Base-by-base conservation (phyloP, 2,113 vertebrate species). In the Phocoena phocoena region DNA sequence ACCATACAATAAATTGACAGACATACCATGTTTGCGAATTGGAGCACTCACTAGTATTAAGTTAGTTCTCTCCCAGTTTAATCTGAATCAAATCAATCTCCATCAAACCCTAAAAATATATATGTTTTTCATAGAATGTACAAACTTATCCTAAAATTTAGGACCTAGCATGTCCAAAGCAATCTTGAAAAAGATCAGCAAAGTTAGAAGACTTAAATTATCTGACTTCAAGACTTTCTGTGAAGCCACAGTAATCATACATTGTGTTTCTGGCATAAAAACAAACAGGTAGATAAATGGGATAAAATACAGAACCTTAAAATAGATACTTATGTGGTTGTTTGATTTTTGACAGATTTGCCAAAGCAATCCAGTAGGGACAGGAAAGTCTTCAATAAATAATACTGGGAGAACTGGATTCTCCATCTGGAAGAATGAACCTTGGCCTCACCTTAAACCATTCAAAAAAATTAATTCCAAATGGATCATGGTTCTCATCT, bases 181-280 rank as follows among this genome's bases (percentile, higher is more conserved):
- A 50, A 17, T 70, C 70, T 79, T 90, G 47, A 50, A 67, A 85
- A 95, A 50, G 38, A 90, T 50, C 33, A 90, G 18, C 28, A 33
- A 36, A 53, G 50, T 71, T 86, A 38, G 33, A 67, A 38, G 38
- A n/a, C 28, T 87, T 93, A 82, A 80, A 68, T 90, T 21, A 71
- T 53, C 28, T 96, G 76, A 87, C 53, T 95, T 93, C 23, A 86
- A n/a, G 47, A 95, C 25, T 74, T 76, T 31, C 38, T 38, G 23
- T 63, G 62, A 89, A 63, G 70, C 53, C 41, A 70, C 5, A 44
- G 60, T 93, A 77, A 83, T 76, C 62, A 41, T 79, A 73, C 1
- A 73, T 23, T 28, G 20, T 96, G 70, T 60, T 90, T 53, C 68
- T 93, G 38, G 21, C 36, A 77, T 97, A 62, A 82, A 93, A 92